Base-by-base conservation (phyloP, 2,113 vertebrate species). In the Cyanocitta stelleri region DNA sequence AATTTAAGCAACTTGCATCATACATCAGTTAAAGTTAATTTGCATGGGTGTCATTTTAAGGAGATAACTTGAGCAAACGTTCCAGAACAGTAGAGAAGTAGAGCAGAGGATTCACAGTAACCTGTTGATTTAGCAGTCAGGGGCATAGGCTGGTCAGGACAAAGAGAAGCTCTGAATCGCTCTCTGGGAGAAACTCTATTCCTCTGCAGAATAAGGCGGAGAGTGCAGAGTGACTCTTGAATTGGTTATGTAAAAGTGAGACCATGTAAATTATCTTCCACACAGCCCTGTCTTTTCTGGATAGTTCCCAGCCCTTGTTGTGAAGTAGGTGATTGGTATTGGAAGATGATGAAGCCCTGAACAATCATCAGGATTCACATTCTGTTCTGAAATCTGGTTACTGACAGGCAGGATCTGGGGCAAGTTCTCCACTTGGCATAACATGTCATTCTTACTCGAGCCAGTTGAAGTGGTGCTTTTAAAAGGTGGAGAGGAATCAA, bases 381-480 rank as follows among this genome's bases (percentile, higher is more conserved):
- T 73, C 24, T 71, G 37, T 51, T 93, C 5, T 12, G 48, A 77
- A 91, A 77, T 39, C 46, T 80, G 74, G 59, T 75, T 87, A 26
- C 67, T 80, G 87, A 71, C 52, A 89, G 88, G 88, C 46, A 41
- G 49, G 77, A 18, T 72, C 82, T 80, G 58, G 41, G 41, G 35
- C 43, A 5, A 64, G 41, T 39, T 55, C 69, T 94, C 51, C 16
- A 2, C 56, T 84, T 78, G 77, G 75, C 46, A 4, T 20, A 1
- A 7, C 16, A 22, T 3, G 0, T 83, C n/a, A 7, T 48, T 84
- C 48, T 74, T 54, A 7, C 79, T 88, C 13, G 3, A 83, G 30
- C 46, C 85, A 46, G 49, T 12, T 69, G 46, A 88, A 86, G 39
- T 55, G 95, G 71, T 90, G 79, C 82, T 97, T 97, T 96, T 27